These are phyloP conservation scores for Sialia sialis DNA, from an alignment of 2,113 vertebrate species.

Conservation along the genomic window DNA sequence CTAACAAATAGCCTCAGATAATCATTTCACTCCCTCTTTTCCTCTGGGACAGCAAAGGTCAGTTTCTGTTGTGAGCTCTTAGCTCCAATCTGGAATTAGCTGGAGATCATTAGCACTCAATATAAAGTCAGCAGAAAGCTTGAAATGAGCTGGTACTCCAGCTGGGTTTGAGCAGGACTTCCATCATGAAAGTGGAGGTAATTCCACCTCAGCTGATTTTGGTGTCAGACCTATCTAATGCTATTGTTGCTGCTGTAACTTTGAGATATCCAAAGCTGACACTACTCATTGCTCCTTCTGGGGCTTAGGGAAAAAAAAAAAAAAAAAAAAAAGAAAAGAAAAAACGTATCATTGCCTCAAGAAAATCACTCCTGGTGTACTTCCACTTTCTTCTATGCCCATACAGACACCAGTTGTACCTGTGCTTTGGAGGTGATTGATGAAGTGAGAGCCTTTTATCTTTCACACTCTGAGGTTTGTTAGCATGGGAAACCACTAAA, in stretches of 20 bases:
- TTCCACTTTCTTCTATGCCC: neutral
- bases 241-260: neutral
- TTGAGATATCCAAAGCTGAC: neutral
- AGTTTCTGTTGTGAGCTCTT: neutral
- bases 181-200: neutral
- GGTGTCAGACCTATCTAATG: neutral
- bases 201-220: neutral
- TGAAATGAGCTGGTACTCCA: neutral
- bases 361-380: neutral
- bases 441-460: neutral
- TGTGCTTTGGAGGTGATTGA: neutral
- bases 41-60: neutral
- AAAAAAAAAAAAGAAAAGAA: neutral
- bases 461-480: neutral
- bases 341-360: neutral
- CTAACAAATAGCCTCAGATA: neutral
- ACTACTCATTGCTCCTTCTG: neutral
- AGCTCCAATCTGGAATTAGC: conserved; percentile 18
- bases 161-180: neutral
- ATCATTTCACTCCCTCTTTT: neutral
- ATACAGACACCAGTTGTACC: neutral
- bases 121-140: neutral
- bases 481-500: neutral
- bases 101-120: conserved; percentile 21
- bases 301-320: neutral